phyloP scores from a whole-genome alignment of 2,113 vertebrate genomes.

The Scomber scombrus region DNA sequence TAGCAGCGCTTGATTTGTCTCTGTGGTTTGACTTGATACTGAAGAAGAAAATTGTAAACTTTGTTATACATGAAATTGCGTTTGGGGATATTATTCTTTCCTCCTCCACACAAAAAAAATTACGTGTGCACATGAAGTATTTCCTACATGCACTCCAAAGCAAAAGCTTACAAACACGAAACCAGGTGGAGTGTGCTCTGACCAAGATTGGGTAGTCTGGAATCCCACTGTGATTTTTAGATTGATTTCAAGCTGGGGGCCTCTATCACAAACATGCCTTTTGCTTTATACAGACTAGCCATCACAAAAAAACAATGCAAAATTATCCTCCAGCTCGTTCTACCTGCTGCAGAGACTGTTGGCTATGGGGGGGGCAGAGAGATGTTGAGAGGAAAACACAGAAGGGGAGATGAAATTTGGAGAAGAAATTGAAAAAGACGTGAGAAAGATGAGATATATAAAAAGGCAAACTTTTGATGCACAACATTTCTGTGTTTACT shows the following conservation, averaged over 20 bases:
- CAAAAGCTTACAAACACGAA: slow-evolving; percentile 5
- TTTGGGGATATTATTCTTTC: background rate
- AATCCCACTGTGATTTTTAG: slow-evolving; percentile 1
- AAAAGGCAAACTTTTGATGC: too few relatives aligned
- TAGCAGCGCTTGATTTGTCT: background rate
- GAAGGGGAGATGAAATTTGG: too few relatives aligned
- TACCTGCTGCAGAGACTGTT: too few relatives aligned
- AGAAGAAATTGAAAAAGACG: too few relatives aligned
- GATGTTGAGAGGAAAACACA: too few relatives aligned
- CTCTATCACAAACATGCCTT: too few relatives aligned
- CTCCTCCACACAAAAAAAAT: background rate
- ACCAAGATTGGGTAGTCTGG: background rate
- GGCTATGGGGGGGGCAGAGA: too few relatives aligned
- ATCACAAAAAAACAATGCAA: too few relatives aligned
- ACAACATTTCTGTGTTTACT: too few relatives aligned
- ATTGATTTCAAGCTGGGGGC: background rate
- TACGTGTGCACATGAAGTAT: background rate
- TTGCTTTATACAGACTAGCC: too few relatives aligned
- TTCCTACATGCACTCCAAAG: background rate
- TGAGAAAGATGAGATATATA: too few relatives aligned
- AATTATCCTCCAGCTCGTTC: too few relatives aligned
- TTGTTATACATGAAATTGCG: background rate
- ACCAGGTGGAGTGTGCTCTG: slow-evolving; percentile 8
- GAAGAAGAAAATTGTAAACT: background rate
- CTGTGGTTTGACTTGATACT: background rate